Percentiles rank a stretch among this genome's conserved stretches.
Conservation (phyloP, 2,888 invertebrate species). For the Auanema freiburgensis region DNA sequence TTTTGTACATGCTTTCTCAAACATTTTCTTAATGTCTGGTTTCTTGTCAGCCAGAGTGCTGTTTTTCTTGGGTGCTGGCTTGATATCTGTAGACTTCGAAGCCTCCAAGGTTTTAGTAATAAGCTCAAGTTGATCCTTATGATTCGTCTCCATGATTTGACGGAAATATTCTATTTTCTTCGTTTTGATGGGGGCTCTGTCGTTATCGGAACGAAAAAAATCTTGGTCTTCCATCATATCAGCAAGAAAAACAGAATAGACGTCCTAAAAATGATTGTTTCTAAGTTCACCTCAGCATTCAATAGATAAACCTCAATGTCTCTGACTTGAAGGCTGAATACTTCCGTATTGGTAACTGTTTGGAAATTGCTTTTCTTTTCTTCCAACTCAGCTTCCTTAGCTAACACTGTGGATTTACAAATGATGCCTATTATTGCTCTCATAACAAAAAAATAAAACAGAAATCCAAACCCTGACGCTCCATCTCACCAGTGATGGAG, state of each 20-base stretch:
- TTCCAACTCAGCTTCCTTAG: slow-evolving; percentile 12
- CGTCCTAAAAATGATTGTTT: slow-evolving; percentile 4
- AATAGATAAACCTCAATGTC: slow-evolving; percentile 7
- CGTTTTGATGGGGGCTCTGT: slow-evolving; percentile 14
- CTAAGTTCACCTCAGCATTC: neutral
- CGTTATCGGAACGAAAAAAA: slow-evolving; percentile 20
- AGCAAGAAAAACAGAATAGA: slow-evolving; percentile 6
- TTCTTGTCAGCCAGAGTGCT: slow-evolving; percentile 2
- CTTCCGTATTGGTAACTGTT: neutral
- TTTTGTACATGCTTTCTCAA: slow-evolving; percentile 17
- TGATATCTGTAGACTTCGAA: neutral
- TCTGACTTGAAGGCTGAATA: slow-evolving; percentile 12
- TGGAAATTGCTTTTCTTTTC: slow-evolving; percentile 6
- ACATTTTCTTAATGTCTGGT: slow-evolving; percentile 9
- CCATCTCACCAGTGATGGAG: slow-evolving; percentile 6
- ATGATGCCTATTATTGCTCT: neutral
- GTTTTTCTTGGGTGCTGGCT: slow-evolving; percentile 4
- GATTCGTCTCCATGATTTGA: slow-evolving; percentile 13
- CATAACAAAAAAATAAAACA: neutral
- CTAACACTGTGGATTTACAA: slow-evolving; percentile 6
- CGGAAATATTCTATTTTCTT: slow-evolving; percentile 11
- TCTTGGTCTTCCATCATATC: slow-evolving; percentile 16
- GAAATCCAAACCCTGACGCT: slow-evolving; percentile 3
- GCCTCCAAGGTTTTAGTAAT: no score
- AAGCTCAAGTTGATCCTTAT: slow-evolving; percentile 8